Percentiles rank a stretch among this genome's conserved stretches.
Evolutionary conservation across 2,113 vertebrate species (phyloP).

Genomic region (Notarius quadriscutis): DNA sequence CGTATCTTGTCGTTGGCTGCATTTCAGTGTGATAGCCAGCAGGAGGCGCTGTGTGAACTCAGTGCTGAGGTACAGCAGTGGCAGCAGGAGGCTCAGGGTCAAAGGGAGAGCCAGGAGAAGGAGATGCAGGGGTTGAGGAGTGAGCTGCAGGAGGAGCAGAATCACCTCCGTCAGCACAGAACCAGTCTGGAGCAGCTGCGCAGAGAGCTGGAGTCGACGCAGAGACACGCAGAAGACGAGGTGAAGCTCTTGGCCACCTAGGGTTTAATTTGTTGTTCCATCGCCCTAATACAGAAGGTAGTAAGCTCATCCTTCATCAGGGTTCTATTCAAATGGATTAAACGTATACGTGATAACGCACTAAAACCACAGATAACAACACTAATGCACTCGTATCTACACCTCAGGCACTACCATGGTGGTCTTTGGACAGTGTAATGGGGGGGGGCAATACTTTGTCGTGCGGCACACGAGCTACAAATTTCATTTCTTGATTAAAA

Average conservation of each 20-base stretch:
- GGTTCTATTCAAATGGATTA: not conserved
- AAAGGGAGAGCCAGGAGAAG: constrained; percentile 62
- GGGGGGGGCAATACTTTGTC: not conserved
- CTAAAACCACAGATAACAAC: not conserved
- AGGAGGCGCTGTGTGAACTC: constrained; percentile 46
- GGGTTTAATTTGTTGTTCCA: not conserved
- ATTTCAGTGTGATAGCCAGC: constrained; percentile 49
- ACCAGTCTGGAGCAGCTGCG: constrained; percentile 58
- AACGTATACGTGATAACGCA: not conserved
- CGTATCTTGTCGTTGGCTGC: not conserved
- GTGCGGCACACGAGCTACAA: not conserved
- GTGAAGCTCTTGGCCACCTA: constrained; percentile 55
- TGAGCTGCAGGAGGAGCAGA: constrained; percentile 58
- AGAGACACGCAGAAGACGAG: constrained; percentile 64
- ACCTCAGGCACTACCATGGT: not conserved
- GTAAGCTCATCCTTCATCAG: not conserved
- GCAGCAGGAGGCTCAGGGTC: constrained; percentile 57
- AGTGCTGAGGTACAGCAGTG: constrained; percentile 40
- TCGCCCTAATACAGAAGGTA: too few species aligned
- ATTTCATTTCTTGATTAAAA: not conserved
- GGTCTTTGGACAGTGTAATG: not conserved
- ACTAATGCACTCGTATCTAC: not conserved
- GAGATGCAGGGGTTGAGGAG: constrained; percentile 59
- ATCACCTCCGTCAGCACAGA: constrained; percentile 65
- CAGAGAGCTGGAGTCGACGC: constrained; percentile 62